Percentiles rank a stretch among this genome's conserved stretches.
These are phyloP conservation scores for Sternotherus odoratus DNA, from an alignment of 2,797 vertebrate genomes.

Conservation along the genomic window DNA sequence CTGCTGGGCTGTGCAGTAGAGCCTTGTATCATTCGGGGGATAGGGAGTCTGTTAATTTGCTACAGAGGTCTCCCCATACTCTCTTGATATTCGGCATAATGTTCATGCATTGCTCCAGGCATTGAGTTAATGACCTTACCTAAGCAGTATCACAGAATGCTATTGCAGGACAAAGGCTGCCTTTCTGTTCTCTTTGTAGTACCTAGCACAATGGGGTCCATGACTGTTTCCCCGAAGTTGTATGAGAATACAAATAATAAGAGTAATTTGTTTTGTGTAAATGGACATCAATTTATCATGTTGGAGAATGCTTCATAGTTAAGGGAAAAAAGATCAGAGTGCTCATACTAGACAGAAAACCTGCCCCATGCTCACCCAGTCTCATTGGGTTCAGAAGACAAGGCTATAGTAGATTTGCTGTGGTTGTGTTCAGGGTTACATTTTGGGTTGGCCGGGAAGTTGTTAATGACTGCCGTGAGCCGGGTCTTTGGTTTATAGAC, in stretches of 20 bases:
- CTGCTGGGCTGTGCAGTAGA: background rate
- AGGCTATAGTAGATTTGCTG: rapidly evolving
- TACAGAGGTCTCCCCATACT: background rate
- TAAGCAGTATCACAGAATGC: rapidly evolving
- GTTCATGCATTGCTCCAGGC: background rate
- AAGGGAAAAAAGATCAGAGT: background rate
- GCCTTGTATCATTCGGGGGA: background rate
- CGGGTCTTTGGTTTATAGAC: background rate
- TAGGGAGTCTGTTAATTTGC: background rate
- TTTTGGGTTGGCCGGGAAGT: rapidly evolving
- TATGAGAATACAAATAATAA: no score
- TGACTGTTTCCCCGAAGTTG: no score
- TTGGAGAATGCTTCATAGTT: background rate
- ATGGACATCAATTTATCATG: background rate
- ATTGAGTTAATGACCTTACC: background rate
- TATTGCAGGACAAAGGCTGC: background rate
- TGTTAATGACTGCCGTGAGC: background rate
- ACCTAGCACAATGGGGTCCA: background rate
- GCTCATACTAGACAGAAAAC: background rate
- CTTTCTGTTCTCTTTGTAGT: background rate
- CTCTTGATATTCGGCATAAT: background rate
- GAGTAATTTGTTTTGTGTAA: background rate
- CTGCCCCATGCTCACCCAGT: background rate
- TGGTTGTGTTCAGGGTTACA: background rate
- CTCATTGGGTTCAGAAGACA: no score